A percentile compares a stretch with the other conserved stretches of the same genome.
Evolutionary conservation across 2,113 vertebrate species (phyloP).

Genomic region (Dicrurus megarhynchus): DNA sequence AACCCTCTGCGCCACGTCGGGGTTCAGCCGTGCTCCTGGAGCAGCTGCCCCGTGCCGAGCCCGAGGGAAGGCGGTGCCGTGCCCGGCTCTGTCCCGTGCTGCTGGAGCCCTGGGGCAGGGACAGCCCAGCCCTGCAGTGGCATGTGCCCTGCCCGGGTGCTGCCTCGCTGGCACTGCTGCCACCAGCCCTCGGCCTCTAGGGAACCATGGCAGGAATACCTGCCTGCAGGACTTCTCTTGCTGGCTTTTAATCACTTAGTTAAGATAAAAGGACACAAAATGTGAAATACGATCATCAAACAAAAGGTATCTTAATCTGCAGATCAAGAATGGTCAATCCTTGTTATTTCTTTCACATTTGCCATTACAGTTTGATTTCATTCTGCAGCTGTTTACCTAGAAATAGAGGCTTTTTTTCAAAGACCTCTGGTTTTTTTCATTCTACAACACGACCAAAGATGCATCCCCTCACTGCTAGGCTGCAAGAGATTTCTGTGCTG

Average conservation of each 20-base stretch:
- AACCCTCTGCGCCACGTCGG: not conserved
- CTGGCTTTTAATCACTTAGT: not conserved
- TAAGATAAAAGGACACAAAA: not conserved
- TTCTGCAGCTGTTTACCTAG: not conserved
- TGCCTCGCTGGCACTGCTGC: not conserved
- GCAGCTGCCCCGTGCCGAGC: not conserved
- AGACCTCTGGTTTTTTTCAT: not conserved
- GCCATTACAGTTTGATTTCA: not conserved
- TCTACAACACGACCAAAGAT: not conserved
- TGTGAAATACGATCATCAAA: not conserved
- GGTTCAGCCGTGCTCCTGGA: not conserved
- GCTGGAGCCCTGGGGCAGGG: too few species aligned
- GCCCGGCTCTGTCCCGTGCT: not conserved
- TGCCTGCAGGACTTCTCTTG: not conserved
- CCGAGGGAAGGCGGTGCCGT: not conserved
- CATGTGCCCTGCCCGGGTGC: fast-evolving
- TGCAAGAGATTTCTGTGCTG: not conserved
- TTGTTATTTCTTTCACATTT: not conserved
- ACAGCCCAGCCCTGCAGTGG: fast-evolving
- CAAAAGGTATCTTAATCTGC: not conserved
- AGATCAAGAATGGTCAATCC: not conserved
- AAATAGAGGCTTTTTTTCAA: not conserved
- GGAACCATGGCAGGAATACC: too few species aligned
- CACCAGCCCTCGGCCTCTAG: fast-evolving
- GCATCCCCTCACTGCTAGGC: not conserved